Base-by-base conservation (phyloP, 2,797 vertebrate genomes). In the Leptodactylus fallax region DNA sequence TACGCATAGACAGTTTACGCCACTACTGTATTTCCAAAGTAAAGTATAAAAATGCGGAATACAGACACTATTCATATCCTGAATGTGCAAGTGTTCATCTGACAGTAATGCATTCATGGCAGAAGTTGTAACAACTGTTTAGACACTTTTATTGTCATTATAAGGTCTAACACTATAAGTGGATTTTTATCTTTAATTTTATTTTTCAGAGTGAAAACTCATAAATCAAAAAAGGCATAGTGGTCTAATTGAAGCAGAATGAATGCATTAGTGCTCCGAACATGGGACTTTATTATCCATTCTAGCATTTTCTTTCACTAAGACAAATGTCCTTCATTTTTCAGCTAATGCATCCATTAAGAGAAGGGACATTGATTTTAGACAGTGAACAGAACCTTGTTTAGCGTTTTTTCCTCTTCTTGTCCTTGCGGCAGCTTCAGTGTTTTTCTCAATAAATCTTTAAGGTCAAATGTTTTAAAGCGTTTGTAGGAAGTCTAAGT, bases 291-390 rank as follows among this genome's bases (percentile, higher is more conserved):
- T 86, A 79, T 79, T 53, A 60, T 86, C 58, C 49, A 72, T 86
- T 86, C 82, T 89, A 49, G 84, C 45, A 79, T 67, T 83, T 86
- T 85, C 21, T 71, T 78, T 79, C 74, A 58, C 74, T 19, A 88
- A 81, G 55, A 55, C 58, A 55, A 82, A 61, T 23, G 61, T 83
- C 88, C 88, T 83, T 89, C 87, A 89, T 85, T 87, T 89, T 89
- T 86, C 74, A 86, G 17, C 61, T 89, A 86, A 89, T 89, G 88
- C 55, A 83, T 71, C 88, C 74, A 86, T 89, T 89, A 89, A 86
- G 51, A 56, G 83, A 58, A 85, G 25, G 55, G 60, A 27, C 87
- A 89, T 86, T 86, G 51, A 89, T 86, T 89, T 86, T 86, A 72
- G 71, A 63, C 77, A 21, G 51, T 71, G 55, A 60, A 71, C 21